Base-by-base conservation (phyloP, 2,113 vertebrate species). In the Lampris megalopsis region DNA sequence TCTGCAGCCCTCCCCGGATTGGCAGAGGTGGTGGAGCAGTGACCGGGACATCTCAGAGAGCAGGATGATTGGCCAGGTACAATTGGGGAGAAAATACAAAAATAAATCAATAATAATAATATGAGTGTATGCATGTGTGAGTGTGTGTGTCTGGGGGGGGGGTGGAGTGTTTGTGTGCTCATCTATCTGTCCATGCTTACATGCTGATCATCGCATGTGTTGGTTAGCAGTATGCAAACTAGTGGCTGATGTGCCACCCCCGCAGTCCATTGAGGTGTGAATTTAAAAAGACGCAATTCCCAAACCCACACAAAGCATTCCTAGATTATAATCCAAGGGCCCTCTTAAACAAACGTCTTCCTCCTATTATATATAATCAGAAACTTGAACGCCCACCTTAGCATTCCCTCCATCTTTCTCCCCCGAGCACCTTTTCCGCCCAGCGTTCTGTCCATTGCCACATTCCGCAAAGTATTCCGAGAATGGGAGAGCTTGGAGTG, bases 241-340 rank as follows among this genome's bases (percentile, higher is more conserved):
- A 38, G 2, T 52, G 38, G 53, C 69, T 61, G 65, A 76, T 66
- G 38, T 71, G 64, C 62, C 49, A 61, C 64, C 56, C 77, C 63
- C 5, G 9, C 80, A 73, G 83, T 61, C 78, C 52, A 77, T 75
- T 59, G 79, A 77, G 75, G 62, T 77, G 85, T 71, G 67, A 88
- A 89, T 75, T 60, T 81, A 77, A 78, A 89, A 86, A 86, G 82
- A 77, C 37, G 41, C n/a, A 7, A 52, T 71, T 70, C 79, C 78
- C 75, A 85, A 70, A 88, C 54, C 87, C 87, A 89, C 89, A 83
- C 91, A 71, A 90, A 57, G 71, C 73, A 75, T 87, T 87, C 82
- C 73, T 73, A 70, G 79, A 80, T 90, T 79, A 69, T 86, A 86
- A 90, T 88, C 89, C 87, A 73, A 75, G 38, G 8, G 80, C 79